These are phyloP conservation scores for Drosophila pandora DNA, from an alignment of 1,140 invertebrate species.

Conservation along the genomic window DNA sequence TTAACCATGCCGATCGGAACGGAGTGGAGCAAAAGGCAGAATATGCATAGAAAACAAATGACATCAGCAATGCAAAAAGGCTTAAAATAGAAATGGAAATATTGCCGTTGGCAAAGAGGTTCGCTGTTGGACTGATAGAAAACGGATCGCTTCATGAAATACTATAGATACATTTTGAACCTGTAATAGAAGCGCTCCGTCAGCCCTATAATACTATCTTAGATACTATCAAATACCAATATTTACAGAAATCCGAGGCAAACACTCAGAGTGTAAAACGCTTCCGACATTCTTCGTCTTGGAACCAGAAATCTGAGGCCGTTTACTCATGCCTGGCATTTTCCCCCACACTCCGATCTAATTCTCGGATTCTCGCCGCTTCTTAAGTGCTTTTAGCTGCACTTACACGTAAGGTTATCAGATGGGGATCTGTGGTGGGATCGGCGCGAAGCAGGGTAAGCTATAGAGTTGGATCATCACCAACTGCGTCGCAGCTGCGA, in stretches of 20 bases:
- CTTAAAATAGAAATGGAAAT: conserved; percentile 50
- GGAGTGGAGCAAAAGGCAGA: conserved; percentile 9
- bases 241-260: no score
- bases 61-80: conserved; percentile 54
- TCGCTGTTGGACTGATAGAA: not conserved
- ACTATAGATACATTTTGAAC: no score
- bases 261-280: not conserved
- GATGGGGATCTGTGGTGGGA: conserved; percentile 28
- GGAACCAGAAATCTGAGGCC: not conserved
- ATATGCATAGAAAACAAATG: conserved; percentile 52
- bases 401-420: conserved; percentile 35
- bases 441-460: conserved; percentile 24
- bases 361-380: not conserved
- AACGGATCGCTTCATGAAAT: not conserved
- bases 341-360: not conserved
- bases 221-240: no score
- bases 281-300: conserved; percentile 2
- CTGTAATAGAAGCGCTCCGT: no score
- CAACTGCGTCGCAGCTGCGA: conserved; percentile 19
- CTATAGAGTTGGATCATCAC: conserved; percentile 32
- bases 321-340: conserved; percentile 18
- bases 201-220: no score
- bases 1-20: conserved; percentile 14
- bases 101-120: conserved; percentile 21
- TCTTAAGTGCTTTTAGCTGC: conserved; percentile 30